Evolutionary conservation across 2,888 invertebrate genomes (phyloP), one percentile per base, ranked within the genome.

Genomic region (Creontiades dilutus): DNA sequence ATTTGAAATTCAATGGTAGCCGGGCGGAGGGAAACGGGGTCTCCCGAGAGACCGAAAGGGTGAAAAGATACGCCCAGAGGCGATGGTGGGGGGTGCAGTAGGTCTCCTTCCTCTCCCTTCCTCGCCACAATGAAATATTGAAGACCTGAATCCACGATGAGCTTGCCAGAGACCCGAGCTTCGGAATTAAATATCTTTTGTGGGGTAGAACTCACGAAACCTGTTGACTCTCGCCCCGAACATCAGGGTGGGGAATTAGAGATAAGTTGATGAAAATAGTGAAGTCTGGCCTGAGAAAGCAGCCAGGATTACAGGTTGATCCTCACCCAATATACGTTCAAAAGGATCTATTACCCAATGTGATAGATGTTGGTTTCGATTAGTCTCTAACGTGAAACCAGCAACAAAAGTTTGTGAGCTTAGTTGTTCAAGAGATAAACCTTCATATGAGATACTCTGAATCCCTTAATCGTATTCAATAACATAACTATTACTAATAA

Each of bases 131-230:
- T 82, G 82, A 82, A 82, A 82, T 82, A 82, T 82, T 82, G 82
- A 82, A 82, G 47, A 52, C 82, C 52, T 82, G 82, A 82, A 82
- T 52, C 82, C 82, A 27, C 82, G 82, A 82, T 82, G 82, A 82
- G 82, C 82, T 46, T 78, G 37, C 46, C 82, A 27, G 23, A 27
- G 16, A 19, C 48, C 52, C 48, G 23, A 46, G 47, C 52, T 23
- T 82, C 23, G 82, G 82, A 82, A 82, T 82, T 82, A 82, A 82
- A 82, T 82, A 82, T 82, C 82, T 52, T 19, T 52, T 48, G 27
- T 82, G n/a, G 82, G 48, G 82, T n/a, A 82, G 52, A 3, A 7
- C 52, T 23, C 19, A 48, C 14, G 82, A 52, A 82, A 82, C 82
- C 82, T 82, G 82, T 82, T 82, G 82, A 82, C 82, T 82, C 19